These are phyloP conservation scores for Argentina silus DNA, from an alignment of 2,797 vertebrate genomes.

Conservation along the genomic window DNA sequence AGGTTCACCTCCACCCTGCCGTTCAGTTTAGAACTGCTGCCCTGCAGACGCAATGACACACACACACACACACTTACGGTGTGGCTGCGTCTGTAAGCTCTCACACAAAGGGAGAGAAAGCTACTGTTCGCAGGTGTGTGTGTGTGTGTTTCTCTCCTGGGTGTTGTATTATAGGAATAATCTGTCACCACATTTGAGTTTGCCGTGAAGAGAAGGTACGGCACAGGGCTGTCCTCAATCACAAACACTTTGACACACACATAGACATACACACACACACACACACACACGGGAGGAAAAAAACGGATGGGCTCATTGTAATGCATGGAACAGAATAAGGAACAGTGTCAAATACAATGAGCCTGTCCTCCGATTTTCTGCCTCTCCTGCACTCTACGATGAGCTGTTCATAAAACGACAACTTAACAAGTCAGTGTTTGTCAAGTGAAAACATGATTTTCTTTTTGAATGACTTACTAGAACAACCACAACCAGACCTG, in stretches of 20 bases:
- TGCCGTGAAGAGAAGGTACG: constrained; percentile 1
- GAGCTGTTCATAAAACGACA: no score
- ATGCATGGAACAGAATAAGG: no score
- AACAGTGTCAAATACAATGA: no score
- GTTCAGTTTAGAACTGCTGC: constrained; percentile 84
- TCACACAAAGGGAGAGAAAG: not conserved
- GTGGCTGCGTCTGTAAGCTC: constrained; percentile 1
- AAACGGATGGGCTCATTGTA: no score
- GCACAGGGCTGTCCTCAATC: not conserved
- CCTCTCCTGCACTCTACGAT: no score
- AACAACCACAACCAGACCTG: no score
- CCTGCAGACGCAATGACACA: constrained; percentile 83
- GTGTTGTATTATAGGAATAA: constrained; percentile 15
- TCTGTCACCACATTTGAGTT: constrained; percentile 9
- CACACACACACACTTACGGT: no score
- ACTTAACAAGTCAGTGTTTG: no score
- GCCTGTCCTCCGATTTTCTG: no score
- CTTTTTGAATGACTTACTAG: no score
- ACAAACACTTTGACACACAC: not conserved
- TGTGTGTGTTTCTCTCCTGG: constrained; percentile 7
- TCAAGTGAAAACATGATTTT: no score
- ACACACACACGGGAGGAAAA: not conserved
- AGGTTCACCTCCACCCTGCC: constrained; percentile 87
- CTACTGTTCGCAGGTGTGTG: not conserved
- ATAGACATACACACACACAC: not conserved